phyloP scores from a whole-genome alignment of 2,113 vertebrate species.

The Microtus montanus region DNA sequence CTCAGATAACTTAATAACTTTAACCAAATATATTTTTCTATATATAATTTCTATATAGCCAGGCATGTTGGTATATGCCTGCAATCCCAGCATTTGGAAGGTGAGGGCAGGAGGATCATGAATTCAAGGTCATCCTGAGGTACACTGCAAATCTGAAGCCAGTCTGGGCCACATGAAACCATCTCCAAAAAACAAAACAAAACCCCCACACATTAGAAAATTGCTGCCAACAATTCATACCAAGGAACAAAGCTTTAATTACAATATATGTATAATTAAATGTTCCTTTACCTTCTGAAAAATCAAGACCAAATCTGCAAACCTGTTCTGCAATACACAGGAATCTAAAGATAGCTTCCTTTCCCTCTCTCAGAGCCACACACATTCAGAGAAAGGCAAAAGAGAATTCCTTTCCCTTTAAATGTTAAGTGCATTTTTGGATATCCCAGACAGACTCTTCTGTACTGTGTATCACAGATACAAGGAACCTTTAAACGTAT shows the following conservation, averaged over 20 bases:
- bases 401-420: constrained; percentile 50
- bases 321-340: constrained; percentile 41
- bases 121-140: neutral
- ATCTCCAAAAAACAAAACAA: neutral
- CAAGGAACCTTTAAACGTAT: neutral
- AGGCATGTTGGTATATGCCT: neutral
- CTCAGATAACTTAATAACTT: constrained; percentile 48
- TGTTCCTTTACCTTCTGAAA: constrained; percentile 57
- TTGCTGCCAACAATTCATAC: constrained; percentile 39
- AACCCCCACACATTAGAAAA: neutral
- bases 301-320: constrained; percentile 54
- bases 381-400: constrained; percentile 51
- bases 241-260: constrained; percentile 55
- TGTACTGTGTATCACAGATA: neutral
- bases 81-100: neutral
- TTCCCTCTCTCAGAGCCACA: constrained; percentile 3
- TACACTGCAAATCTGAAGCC: neutral
- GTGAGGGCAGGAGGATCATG: neutral
- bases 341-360: neutral
- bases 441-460: constrained; percentile 38
- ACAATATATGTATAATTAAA: constrained; percentile 44
- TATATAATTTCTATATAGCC: neutral
- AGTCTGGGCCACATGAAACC: neutral
- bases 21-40: constrained; percentile 57
- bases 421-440: constrained; percentile 48